Evolutionary conservation across 2,888 invertebrate genomes (phyloP).

Genomic region (Clitarchus hookeri): DNA sequence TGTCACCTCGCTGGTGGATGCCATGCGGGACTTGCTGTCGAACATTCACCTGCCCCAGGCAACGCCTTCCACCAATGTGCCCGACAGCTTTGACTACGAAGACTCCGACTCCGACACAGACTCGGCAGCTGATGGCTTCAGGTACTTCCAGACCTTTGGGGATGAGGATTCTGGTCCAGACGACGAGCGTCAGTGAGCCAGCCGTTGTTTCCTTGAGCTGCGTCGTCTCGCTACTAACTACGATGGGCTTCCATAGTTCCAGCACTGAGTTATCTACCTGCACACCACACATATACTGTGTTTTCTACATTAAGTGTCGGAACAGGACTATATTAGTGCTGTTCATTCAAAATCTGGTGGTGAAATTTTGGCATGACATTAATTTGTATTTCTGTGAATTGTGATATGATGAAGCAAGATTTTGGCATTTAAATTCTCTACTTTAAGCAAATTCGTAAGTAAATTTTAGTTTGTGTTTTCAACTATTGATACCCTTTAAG

Average conservation of each 20-base stretch:
- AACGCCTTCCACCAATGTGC: background rate
- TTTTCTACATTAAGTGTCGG: background rate
- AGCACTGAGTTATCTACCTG: background rate
- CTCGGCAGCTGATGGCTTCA: background rate
- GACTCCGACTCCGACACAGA: background rate
- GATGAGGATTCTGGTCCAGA: background rate
- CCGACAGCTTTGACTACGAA: background rate
- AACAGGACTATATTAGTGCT: background rate
- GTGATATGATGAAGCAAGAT: background rate
- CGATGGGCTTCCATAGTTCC: background rate
- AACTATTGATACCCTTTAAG: background rate
- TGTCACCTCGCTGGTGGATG: conserved; percentile 69
- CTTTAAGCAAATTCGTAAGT: background rate
- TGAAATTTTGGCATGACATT: background rate
- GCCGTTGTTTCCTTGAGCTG: background rate
- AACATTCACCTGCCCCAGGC: conserved; percentile 59
- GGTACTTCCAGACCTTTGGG: background rate
- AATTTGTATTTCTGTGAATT: background rate
- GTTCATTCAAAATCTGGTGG: background rate
- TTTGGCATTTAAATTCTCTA: background rate
- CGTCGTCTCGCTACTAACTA: background rate
- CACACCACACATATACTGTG: background rate
- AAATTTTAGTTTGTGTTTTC: background rate
- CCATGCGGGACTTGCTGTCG: conserved; percentile 72
- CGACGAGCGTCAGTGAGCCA: background rate